Base-by-base conservation (phyloP, 2,888 invertebrate species). In the Pemphredon lugubris region DNA sequence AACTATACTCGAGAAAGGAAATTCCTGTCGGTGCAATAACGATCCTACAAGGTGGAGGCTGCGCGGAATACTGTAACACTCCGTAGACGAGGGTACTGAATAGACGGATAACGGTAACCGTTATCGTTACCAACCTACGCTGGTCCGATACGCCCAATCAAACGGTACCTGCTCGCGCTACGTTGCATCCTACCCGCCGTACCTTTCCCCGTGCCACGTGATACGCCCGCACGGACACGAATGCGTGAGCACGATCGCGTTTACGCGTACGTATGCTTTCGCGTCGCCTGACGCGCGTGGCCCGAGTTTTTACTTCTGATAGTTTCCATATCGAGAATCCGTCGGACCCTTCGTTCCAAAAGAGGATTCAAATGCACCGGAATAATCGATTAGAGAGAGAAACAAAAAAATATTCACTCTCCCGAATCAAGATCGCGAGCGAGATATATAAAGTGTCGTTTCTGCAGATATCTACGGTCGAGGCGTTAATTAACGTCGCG, bases 61-160 rank as follows among this genome's bases (percentile, higher is more conserved):
- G 55, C 14, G 32, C 44, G 74, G 71, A 77, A 77, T 74, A 75
- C 61, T 64, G 59, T 64, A 77, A 82, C 81, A 72, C 67, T 75
- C 75, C 50, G 73, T 58, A 66, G 72, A 58, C 47, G 50, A 70
- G 64, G 65, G 58, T 67, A 81, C 74, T 64, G 83, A 83, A 79
- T 81, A 77, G 82, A 71, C 78, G 59, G n/a, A 76, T 84, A 83
- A 84, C 84, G 79, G 79, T 78, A 81, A 86, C 77, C 74, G 81
- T 86, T 85, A 86, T 82, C 85, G 85, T 85, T 85, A 82, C 67
- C 75, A 60, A 71, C 69, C 75, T 68, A 64, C 75, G 73, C 58
- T 48, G 37, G 30, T 40, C 54, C 75, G 79, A 85, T 83, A 81
- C 74, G 71, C 71, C 79, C 84, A 77, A 84, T 84, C 82, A 79